Conservation (phyloP, 2,797 vertebrate species). For the Sebastes vulpes region DNA sequence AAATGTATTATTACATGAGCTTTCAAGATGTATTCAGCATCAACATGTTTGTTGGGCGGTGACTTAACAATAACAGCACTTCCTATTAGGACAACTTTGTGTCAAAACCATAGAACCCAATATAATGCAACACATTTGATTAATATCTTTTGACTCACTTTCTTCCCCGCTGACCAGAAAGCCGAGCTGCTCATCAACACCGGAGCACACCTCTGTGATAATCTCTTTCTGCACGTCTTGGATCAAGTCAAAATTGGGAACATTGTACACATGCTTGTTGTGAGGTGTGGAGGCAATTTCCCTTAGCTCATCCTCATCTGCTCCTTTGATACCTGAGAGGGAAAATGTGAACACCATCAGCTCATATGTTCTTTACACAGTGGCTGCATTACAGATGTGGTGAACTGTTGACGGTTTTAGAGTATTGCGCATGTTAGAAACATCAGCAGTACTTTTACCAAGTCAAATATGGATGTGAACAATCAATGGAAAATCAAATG, state of each 20-base stretch:
- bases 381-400: slow-evolving; percentile 61
- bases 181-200: slow-evolving; percentile 94
- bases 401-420: slow-evolving; percentile 20
- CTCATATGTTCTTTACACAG: slow-evolving; percentile 15
- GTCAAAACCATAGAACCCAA: background rate
- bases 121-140: background rate
- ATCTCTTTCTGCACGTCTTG: slow-evolving; percentile 93
- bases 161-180: slow-evolving; percentile 93
- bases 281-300: slow-evolving; percentile 96
- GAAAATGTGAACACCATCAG: slow-evolving; percentile 46
- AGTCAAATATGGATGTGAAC: slow-evolving; percentile 52
- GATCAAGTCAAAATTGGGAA: slow-evolving; percentile 95
- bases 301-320: slow-evolving; percentile 96
- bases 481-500: slow-evolving; percentile 65
- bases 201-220: slow-evolving; percentile 93
- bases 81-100: background rate
- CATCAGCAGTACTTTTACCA: slow-evolving; percentile 31
- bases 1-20: background rate
- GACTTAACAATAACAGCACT: background rate
- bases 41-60: background rate
- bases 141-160: slow-evolving; percentile 84
- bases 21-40: background rate
- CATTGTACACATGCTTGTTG: slow-evolving; percentile 94
- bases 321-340: slow-evolving; percentile 96
- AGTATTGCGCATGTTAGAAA: slow-evolving; percentile 20